Base-by-base conservation (phyloP, 1,140 invertebrate species). In the Pristionchus pacificus region DNA sequence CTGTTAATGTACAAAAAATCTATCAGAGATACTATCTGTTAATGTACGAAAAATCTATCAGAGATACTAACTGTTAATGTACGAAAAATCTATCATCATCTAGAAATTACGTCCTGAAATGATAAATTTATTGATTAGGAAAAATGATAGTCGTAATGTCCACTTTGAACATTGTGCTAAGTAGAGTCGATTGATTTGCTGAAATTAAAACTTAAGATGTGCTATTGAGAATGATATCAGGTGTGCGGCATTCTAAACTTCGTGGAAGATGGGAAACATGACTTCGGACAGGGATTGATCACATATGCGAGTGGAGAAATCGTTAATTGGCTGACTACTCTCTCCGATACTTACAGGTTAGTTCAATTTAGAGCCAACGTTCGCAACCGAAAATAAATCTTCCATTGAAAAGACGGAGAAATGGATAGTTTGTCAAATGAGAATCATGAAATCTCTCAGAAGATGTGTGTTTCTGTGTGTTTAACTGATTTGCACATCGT, bases 271-370 rank as follows among this genome's bases (percentile, higher is more conserved):
- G 94, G 93, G 0, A 93, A 92, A 84, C 91, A 96, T 86, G 90
- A 93, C 71, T 97, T 98, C 87, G 95, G 95, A 0, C 95, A 98
- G 87, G 95, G 95, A 1, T 87, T 98, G 14, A 97, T 98, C 68
- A 97, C 94, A 1, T 98, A 98, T 87, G 94, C 94, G 0, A 96
- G 96, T 85, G 94, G 83, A 63, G 67, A 79, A 81, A 86, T 97
- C 70, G 91, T 97, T 30, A 97, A 97, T 84, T 97, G 94, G 94
- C 86, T 97, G 31, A 97, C 95, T 1, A 98, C 95, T 0, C 85
- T 98, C 60, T 93, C 93, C 2, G 95, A 98, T 84, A 93, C 91
- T 79, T 97, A 96, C 84, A 88, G 95, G 79, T 82, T 59, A 25
- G 63, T 55, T 68, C 15, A 24, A 19, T 49, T 49, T 49, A 49